A percentile compares a stretch with the other conserved stretches of the same genome.
Evolutionary conservation across 2,888 invertebrate species (phyloP).

Genomic region (Nephrocerus scutellatus): DNA sequence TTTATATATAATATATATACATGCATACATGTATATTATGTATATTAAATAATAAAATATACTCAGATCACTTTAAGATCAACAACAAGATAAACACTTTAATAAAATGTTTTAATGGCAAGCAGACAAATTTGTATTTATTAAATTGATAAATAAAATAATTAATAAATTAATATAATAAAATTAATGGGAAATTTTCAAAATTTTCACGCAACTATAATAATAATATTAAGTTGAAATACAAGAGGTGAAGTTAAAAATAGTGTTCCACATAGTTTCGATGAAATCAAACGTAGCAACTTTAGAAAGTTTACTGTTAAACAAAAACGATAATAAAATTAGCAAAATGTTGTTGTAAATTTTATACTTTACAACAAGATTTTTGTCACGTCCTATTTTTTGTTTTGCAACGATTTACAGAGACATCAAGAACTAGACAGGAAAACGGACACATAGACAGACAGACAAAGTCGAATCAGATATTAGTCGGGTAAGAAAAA

Average conservation of each 20-base stretch:
- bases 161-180: conserved; percentile 10
- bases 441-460: too few relatives aligned
- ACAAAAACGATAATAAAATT: conserved; percentile 7
- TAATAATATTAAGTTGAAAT: too few relatives aligned
- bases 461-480: too few relatives aligned
- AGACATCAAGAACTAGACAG: too few relatives aligned
- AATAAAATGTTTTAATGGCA: too few relatives aligned
- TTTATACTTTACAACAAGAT: conserved; percentile 14
- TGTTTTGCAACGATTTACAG: conserved; percentile 46
- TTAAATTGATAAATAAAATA: conserved; percentile 24
- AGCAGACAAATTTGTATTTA: conserved; percentile 35
- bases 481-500: conserved; percentile 17
- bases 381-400: conserved; percentile 47
- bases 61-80: conserved; percentile 7
- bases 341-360: conserved; percentile 3
- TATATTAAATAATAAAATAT: not conserved
- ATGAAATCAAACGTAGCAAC: too few relatives aligned
- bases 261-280: too few relatives aligned
- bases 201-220: too few relatives aligned
- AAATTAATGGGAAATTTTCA: too few relatives aligned
- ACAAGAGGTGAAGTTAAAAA: too few relatives aligned
- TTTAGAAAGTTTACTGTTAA: too few relatives aligned
- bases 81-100: conserved; percentile 3
- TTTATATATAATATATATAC: not conserved
- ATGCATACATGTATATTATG: conserved; percentile 2